phyloP scores from a whole-genome alignment of 30 jellyfish, hydroid and myxozoan species.

The Calvadosia cruxmelitensis region DNA sequence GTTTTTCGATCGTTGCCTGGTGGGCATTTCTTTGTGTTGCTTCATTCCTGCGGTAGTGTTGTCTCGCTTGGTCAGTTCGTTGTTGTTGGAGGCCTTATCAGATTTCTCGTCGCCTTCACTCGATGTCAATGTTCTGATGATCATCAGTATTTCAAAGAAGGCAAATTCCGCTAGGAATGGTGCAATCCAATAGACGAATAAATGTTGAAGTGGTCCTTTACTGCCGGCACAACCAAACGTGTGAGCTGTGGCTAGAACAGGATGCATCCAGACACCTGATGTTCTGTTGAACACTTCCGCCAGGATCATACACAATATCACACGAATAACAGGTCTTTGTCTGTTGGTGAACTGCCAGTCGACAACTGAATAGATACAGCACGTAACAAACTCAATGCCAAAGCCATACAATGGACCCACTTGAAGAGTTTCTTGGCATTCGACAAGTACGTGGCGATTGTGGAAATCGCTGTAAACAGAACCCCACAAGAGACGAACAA shows the following conservation, averaged over 20 bases:
- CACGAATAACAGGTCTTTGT: conserved; percentile 61
- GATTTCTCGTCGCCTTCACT: not conserved
- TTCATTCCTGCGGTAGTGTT: too few species aligned
- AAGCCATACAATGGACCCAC: conserved; percentile 33
- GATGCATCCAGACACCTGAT: conserved; percentile 94
- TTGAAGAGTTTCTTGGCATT: conserved; percentile 47
- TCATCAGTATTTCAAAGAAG: not conserved
- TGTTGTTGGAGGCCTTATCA: too few species aligned
- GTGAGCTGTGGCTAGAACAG: conserved; percentile 74
- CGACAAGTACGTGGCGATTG: conserved; percentile 16
- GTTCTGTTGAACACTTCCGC: conserved; percentile 28
- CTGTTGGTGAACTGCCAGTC: conserved; percentile 47
- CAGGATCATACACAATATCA: conserved; percentile 28
- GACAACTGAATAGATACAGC: conserved; percentile 27
- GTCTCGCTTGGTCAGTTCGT: too few species aligned
- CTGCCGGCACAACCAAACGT: conserved; percentile 77
- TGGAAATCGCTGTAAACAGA: conserved; percentile 27
- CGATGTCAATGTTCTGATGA: not conserved
- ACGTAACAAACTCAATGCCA: conserved; percentile 34
- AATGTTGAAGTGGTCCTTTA: conserved; percentile 56
- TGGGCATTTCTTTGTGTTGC: too few species aligned
- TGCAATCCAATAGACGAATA: conserved; percentile 67
- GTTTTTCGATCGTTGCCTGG: too few species aligned
- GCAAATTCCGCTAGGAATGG: conserved; percentile 38
- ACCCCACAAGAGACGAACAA: conserved; percentile 41